Evolutionary conservation across 2,113 vertebrate genomes (phyloP), one percentile per base, ranked within the genome.

Genomic region (Verasper variegatus): DNA sequence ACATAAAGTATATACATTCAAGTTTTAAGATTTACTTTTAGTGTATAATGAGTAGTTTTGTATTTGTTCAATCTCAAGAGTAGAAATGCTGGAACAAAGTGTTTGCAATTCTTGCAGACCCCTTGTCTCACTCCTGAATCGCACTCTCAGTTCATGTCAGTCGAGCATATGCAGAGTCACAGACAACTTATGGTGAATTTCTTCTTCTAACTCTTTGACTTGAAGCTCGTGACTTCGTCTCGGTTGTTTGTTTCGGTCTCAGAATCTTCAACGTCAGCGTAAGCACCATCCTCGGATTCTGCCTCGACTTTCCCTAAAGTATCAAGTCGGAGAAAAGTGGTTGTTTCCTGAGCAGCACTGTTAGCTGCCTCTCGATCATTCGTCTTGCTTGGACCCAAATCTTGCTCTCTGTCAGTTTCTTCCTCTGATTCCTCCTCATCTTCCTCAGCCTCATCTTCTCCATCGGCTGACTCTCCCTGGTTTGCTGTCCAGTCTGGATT

Each of bases 221-320:
- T 73, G 5, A 64, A 68, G 69, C 47, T 74, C 7, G 26, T 17
- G 12, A 31, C 65, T 20, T 82, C 75, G 11, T 68, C 71, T 24
- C 78, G 59, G 57, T 26, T 85, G 52, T 85, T 86, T 0, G 71
- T 49, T n/a, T 94, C 91, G 1, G 83, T 86, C 47, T 94, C 94
- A 18, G 94, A 94, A 68, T 94, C 93, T 83, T 94, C 94, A 23
- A 67, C 40, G 58, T 93, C 93, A 13, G 88, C 94, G 1, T 92
- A 88, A 23, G 76, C 76, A 1, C 91, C 92, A 15, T 94, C 92
- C 15, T 93, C 92, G 10, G 91, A 91, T 21, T 87, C 86, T 9
- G 68, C 58, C 0, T 60, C 82, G 15, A 57, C 51, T 78, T 78
- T 89, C 2, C 13, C 55, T 18, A 86, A 56, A 23, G 79, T 14